Percentiles rank a stretch among this genome's conserved stretches.
Evolutionary conservation across 2,888 invertebrate genomes (phyloP).

Genomic region (Drosophila formosana): DNA sequence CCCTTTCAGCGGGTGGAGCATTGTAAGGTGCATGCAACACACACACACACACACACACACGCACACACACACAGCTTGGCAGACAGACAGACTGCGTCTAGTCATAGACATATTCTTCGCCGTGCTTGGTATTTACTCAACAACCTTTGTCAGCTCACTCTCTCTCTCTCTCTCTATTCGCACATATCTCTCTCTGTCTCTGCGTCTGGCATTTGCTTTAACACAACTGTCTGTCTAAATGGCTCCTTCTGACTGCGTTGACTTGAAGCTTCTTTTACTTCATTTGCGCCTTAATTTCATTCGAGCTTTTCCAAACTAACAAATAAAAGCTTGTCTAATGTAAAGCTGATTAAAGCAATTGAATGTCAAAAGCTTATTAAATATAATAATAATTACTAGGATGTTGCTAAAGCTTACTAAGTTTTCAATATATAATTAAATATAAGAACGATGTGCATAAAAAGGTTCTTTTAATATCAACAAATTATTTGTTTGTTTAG

Average conservation of each 20-base stretch:
- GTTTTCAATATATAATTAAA: no score
- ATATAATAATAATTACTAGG: no score
- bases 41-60: not conserved
- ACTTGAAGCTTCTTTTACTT: constrained; percentile 23
- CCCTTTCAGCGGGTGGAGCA: constrained; percentile 33
- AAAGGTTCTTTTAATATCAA: no score
- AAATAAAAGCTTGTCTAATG: not conserved
- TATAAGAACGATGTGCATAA: no score
- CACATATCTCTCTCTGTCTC: constrained; percentile 1
- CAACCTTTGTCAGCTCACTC: constrained; percentile 57
- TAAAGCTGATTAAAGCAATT: not conserved
- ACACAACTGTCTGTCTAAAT: constrained; percentile 29
- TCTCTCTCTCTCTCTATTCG: constrained; percentile 2
- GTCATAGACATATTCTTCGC: constrained; percentile 51
- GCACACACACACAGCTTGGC: not conserved
- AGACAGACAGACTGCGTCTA: constrained; percentile 54
- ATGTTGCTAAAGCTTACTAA: no score
- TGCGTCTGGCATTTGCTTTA: constrained; percentile 18
- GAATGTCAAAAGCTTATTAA: no score
- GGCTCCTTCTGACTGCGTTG: constrained; percentile 40
- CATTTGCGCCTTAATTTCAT: constrained; percentile 9
- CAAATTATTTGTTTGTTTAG: no score
- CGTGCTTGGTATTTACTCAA: constrained; percentile 35
- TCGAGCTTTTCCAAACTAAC: not conserved
- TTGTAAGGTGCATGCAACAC: constrained; percentile 43